phyloP scores from a whole-genome alignment of 2,797 vertebrate genomes.

The Pitangus sulphuratus region DNA sequence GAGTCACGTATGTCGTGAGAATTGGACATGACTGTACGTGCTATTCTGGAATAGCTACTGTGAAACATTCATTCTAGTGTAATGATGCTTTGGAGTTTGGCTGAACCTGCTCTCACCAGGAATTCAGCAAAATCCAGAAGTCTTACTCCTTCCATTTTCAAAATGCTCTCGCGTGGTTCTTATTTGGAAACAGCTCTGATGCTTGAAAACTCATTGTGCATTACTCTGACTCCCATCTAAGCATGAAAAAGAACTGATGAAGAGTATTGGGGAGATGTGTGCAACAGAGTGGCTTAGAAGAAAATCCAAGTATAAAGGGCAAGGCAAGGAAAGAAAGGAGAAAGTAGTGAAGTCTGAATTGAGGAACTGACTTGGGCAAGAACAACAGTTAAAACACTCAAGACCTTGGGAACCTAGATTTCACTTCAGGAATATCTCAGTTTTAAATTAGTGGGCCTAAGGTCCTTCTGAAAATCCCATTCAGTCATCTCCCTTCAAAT shows the following conservation, averaged over 20 bases:
- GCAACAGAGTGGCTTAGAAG: background rate
- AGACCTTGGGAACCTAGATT: background rate
- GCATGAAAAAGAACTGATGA: background rate
- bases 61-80: background rate
- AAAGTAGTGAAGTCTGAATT: background rate
- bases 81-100: background rate
- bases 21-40: background rate
- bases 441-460: background rate
- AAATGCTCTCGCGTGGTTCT: background rate
- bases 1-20: background rate
- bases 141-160: background rate
- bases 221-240: background rate
- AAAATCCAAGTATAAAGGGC: background rate
- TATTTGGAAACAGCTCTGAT: background rate
- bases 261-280: background rate
- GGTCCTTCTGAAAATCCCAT: background rate
- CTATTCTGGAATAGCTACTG: background rate
- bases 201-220: background rate
- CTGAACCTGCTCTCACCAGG: background rate
- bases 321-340: background rate
- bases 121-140: background rate
- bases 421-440: background rate
- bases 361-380: background rate
- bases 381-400: background rate
- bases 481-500: background rate